Evolutionary conservation across 2,797 vertebrate genomes (phyloP).

Genomic region (Hozukius guyotensis): DNA sequence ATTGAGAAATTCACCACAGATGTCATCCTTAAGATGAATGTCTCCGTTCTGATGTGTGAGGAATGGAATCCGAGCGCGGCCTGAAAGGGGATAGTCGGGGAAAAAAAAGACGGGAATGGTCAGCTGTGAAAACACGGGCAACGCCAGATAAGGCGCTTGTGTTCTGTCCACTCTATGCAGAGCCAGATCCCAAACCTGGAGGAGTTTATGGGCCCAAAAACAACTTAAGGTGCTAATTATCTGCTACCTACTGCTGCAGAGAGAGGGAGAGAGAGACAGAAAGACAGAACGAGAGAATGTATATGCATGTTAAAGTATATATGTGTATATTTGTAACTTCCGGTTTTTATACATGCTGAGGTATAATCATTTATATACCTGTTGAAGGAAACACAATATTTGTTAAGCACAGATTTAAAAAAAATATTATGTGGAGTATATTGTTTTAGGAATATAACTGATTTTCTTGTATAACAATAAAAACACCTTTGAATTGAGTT

Average conservation of each 20-base stretch:
- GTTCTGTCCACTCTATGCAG: constrained; percentile 77
- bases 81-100: constrained; percentile 85
- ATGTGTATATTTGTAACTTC: no score
- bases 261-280: not conserved
- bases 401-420: not conserved
- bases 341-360: not conserved
- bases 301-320: not conserved
- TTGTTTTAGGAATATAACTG: not conserved
- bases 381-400: not conserved
- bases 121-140: constrained; percentile 87
- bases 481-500: not conserved
- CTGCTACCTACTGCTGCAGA: constrained; percentile 55
- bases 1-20: constrained; percentile 91
- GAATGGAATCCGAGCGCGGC: constrained; percentile 87
- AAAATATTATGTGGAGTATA: not conserved
- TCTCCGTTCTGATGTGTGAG: constrained; percentile 85
- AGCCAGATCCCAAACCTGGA: constrained; percentile 63
- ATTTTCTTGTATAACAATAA: not conserved
- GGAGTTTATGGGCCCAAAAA: constrained; percentile 57
- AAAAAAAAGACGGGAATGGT: constrained; percentile 76
- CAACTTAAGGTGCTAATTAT: constrained; percentile 67
- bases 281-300: not conserved
- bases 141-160: constrained; percentile 79
- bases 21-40: constrained; percentile 91
- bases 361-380: not conserved